A percentile compares a stretch with the other conserved stretches of the same genome.
Conservation (phyloP, 2,888 invertebrate genomes). For the Ommatoiulus sabulosus region DNA sequence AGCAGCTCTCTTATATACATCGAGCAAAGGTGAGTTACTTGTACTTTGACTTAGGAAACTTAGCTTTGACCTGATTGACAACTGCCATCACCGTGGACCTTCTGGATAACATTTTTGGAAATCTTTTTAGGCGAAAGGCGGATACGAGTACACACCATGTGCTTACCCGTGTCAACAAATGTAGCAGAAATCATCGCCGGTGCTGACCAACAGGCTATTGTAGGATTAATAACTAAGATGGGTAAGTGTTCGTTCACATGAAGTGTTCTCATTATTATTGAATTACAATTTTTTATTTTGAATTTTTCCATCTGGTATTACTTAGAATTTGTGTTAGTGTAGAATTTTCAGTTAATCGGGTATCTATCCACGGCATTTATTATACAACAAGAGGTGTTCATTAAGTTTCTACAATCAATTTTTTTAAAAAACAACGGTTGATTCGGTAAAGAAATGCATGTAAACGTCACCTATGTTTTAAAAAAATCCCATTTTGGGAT, state of each 20-base stretch:
- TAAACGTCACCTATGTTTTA: too few relatives aligned
- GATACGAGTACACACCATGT: conserved; percentile 97
- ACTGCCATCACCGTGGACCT: too few relatives aligned
- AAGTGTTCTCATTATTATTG: not conserved
- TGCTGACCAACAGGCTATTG: conserved; percentile 94
- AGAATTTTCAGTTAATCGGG: too few relatives aligned
- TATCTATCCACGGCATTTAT: too few relatives aligned
- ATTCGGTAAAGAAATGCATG: too few relatives aligned
- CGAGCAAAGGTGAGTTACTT: conserved; percentile 78
- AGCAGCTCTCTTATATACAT: conserved; percentile 96
- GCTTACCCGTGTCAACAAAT: conserved; percentile 88
- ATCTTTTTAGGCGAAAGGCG: conserved; percentile 82
- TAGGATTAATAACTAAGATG: conserved; percentile 95
- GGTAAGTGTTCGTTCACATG: conserved; percentile 71
- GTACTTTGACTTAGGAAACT: not conserved
- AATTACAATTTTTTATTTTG: too few relatives aligned
- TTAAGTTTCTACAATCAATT: too few relatives aligned
- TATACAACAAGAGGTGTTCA: too few relatives aligned
- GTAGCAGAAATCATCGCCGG: conserved; percentile 85
- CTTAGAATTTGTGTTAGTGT: too few relatives aligned
- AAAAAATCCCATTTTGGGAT: too few relatives aligned
- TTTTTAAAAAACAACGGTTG: too few relatives aligned
- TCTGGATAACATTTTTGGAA: not conserved
- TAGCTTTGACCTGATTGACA: not conserved
- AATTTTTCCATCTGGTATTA: too few relatives aligned